phyloP scores from a whole-genome alignment of 2,113 vertebrate genomes.

The Lepisosteus oculatus region DNA sequence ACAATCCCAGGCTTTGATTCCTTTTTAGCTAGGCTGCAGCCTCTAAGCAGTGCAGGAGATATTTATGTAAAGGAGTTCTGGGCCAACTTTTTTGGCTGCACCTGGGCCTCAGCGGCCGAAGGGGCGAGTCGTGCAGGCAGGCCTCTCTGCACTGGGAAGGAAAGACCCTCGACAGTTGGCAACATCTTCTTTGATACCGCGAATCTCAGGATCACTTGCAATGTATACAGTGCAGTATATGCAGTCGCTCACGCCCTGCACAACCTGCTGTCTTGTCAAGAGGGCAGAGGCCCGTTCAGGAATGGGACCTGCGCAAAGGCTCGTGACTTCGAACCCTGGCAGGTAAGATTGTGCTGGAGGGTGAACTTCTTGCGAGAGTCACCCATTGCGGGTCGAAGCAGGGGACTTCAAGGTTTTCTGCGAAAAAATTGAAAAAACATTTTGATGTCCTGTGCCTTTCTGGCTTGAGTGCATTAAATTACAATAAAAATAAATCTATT shows the following conservation, averaged over 20 bases:
- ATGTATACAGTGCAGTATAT: constrained; percentile 28
- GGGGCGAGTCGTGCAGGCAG: not conserved
- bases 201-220: constrained; percentile 25
- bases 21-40: not conserved
- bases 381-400: too few relatives aligned
- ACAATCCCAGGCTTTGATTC: not conserved
- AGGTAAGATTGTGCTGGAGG: constrained; percentile 10
- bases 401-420: too few relatives aligned
- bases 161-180: constrained; percentile 14
- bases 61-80: constrained; percentile 15
- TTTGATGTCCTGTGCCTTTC: too few relatives aligned
- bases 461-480: too few relatives aligned
- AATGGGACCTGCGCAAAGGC: constrained; percentile 23
- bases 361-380: too few relatives aligned
- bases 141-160: constrained; percentile 22
- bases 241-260: constrained; percentile 28
- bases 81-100: constrained; percentile 11
- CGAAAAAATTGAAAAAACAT: too few relatives aligned
- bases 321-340: constrained; percentile 27
- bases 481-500: too few relatives aligned
- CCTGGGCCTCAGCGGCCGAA: not conserved
- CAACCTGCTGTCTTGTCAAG: constrained; percentile 24
- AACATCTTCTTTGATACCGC: constrained; percentile 19
- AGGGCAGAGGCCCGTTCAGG: constrained; percentile 22
- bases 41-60: not conserved